Base-by-base conservation (phyloP, 2,113 vertebrate species). In the Spheniscus mendiculus region DNA sequence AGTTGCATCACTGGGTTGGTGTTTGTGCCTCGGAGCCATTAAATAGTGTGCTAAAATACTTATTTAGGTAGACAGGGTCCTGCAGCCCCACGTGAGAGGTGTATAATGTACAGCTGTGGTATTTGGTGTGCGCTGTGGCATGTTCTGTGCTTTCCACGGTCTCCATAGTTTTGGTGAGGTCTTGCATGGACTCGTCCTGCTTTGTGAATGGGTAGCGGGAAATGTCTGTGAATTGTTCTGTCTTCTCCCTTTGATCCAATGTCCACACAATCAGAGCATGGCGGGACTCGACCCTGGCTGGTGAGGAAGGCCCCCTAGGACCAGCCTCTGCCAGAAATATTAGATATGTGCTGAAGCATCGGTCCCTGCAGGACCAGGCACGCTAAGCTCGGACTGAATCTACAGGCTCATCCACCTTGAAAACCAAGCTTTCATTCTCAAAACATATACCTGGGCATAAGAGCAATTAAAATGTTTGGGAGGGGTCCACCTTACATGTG, bases 51-150 rank as follows among this genome's bases (percentile, higher is more conserved):
- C 21, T 90, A 65, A 93, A 93, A 90, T 19, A n/a, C 22, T 44
- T 25, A 8, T 9, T 11, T 52, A 42, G 32, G n/a, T 40, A 38
- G 61, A 30, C 10, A 61, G 52, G 9, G 34, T 44, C n/a, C 30
- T 25, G n/a, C 3, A 3, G 38, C 22, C 29, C 27, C 13, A 9
- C 0, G 2, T 29, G 55, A 61, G 61, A 65, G 13, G 32, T 50
- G 12, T 29, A 1, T 25, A 16, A 72, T 0, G 30, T 34, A 15
- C 19, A 47, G 30, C 53, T 74, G 25, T 21, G 47, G 26, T 50
- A 25, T n/a, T 34, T 7, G 52, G 23, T 47, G 58, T 12, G 40
- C 5, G 5, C 34, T 0, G 0, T 1, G 4, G 25, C 23, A 16
- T 1, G 2, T 52, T 47, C 40, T 61, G 34, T 27, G 45, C 36